phyloP scores from a whole-genome alignment of 2,797 vertebrate genomes.

The Onychomys arenicola region DNA sequence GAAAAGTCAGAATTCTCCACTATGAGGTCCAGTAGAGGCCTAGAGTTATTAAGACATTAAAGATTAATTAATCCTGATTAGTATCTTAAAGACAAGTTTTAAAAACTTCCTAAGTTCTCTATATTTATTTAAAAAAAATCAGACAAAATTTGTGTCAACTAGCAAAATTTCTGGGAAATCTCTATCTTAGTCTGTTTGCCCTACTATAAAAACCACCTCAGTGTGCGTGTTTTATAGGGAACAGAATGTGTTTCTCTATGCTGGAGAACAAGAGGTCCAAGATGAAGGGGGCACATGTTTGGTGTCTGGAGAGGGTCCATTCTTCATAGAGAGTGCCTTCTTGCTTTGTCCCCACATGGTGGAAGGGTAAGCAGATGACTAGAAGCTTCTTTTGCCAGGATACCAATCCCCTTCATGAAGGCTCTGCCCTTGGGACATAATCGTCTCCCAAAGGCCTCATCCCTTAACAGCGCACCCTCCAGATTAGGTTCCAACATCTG shows the following conservation, averaged over 20 bases:
- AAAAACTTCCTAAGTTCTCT: neutral
- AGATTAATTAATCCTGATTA: slow-evolving; percentile 6
- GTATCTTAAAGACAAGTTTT: neutral
- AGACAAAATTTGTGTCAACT: slow-evolving; percentile 14
- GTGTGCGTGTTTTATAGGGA: neutral
- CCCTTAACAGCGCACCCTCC: neutral
- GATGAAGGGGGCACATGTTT: neutral
- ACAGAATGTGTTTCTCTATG: neutral
- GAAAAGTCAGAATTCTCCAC: neutral
- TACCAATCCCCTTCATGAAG: neutral
- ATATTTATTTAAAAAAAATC: neutral
- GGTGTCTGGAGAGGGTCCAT: neutral
- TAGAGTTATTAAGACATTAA: slow-evolving; percentile 24
- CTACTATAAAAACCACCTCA: neutral
- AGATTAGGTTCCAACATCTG: neutral
- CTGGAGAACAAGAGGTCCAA: neutral
- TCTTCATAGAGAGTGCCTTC: neutral
- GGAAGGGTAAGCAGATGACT: neutral
- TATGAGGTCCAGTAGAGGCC: neutral
- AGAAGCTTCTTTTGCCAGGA: neutral
- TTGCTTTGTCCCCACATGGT: neutral
- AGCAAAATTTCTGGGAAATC: neutral
- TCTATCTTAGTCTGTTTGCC: neutral
- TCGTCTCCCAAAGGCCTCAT: neutral
- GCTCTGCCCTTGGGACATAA: neutral